Percentiles rank a stretch among this genome's conserved stretches.
Conservation (phyloP, 2,888 invertebrate genomes). For the Apotomis capreana region DNA sequence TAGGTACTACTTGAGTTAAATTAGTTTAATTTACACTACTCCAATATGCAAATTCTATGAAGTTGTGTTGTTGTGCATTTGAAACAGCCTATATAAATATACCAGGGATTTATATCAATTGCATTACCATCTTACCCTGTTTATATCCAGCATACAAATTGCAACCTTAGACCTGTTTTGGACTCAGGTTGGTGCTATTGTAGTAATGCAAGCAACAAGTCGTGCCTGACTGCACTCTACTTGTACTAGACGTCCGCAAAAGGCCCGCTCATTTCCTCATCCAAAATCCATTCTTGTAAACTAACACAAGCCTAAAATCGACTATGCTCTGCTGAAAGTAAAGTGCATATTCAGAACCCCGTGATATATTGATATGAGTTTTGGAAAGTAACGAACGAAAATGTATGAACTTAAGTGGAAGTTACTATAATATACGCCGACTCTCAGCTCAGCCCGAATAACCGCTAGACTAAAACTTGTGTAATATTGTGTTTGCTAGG, state of each 20-base stretch:
- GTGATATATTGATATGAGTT: not conserved
- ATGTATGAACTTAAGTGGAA: conserved; percentile 40
- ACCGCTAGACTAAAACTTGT: conserved; percentile 35
- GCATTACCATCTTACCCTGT: not conserved
- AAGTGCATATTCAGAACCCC: not conserved
- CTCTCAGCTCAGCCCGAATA: conserved; percentile 28
- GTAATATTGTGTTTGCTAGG: conserved; percentile 37
- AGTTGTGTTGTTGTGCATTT: not conserved
- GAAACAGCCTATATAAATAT: not conserved
- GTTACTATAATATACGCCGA: conserved; percentile 26
- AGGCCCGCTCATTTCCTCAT: conserved; percentile 1
- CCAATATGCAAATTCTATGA: too few species aligned
- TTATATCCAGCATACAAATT: not conserved
- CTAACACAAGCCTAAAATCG: not conserved
- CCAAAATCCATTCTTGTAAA: not conserved
- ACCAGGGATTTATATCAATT: not conserved
- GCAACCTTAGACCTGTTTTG: not conserved
- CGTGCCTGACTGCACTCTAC: conserved; percentile 30
- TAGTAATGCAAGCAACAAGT: conserved; percentile 41
- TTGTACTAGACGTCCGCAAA: conserved; percentile 31
- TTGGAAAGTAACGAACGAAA: conserved; percentile 6
- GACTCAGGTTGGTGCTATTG: conserved; percentile 20
- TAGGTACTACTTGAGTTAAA: too few species aligned
- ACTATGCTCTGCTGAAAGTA: not conserved
- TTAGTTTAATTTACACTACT: too few species aligned